Conservation (phyloP, 2,113 vertebrate genomes). For the Podarcis muralis region DNA sequence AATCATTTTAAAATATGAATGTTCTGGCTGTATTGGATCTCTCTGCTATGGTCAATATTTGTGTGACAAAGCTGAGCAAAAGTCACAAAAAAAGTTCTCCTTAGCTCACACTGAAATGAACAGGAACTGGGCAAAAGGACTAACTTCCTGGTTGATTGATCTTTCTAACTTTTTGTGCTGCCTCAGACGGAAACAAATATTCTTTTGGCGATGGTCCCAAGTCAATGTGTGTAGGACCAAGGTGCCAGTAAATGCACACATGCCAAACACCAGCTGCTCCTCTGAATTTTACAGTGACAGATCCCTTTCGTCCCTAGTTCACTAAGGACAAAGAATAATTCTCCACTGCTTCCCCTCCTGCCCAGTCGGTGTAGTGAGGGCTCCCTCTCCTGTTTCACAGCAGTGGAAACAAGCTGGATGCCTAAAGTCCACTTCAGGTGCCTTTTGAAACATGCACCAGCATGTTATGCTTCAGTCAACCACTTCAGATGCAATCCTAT, state of each 20-base stretch:
- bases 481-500: no score
- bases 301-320: neutral
- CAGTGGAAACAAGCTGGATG: no score
- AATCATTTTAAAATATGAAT: neutral
- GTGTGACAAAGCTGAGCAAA: neutral
- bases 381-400: conserved; percentile 46
- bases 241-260: neutral
- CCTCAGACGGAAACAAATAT: neutral
- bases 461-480: neutral
- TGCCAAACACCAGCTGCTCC: neutral
- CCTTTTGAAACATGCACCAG: neutral
- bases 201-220: conserved; percentile 1
- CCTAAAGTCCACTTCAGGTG: neutral
- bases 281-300: neutral
- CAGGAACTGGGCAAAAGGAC: neutral
- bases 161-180: neutral
- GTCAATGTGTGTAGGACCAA: neutral
- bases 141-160: neutral
- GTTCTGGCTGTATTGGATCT: neutral
- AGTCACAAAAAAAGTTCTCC: neutral
- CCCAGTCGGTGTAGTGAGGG: conserved; percentile 40
- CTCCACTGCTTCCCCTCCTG: neutral
- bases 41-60: neutral
- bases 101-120: neutral
- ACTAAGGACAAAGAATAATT: neutral